phyloP scores from a whole-genome alignment of 2,797 vertebrate species.

The Arctocebus calabarensis region DNA sequence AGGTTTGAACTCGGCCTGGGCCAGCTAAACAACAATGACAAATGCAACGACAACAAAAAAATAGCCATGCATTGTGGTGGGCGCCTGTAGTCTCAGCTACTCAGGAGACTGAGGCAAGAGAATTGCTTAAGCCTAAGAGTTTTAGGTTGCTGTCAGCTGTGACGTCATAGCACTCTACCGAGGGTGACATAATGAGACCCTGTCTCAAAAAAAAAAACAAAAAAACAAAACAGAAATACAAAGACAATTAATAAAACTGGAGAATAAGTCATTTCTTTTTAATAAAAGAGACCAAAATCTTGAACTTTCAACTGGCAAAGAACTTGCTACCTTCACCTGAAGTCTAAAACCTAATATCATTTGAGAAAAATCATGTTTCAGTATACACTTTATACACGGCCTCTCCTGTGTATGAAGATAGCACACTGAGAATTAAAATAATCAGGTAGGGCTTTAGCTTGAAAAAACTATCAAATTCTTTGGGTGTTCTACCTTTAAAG shows the following conservation, averaged over 20 bases:
- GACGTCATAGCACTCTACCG: too few species aligned
- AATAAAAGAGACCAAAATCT: slow-evolving; percentile 1
- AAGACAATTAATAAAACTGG: background rate
- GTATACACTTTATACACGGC: background rate
- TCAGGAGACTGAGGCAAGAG: too few species aligned
- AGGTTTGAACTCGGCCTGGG: too few species aligned
- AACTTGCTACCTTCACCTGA: background rate
- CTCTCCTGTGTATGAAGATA: background rate
- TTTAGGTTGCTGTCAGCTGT: too few species aligned
- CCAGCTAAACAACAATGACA: too few species aligned
- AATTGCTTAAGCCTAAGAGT: too few species aligned
- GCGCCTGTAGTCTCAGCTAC: too few species aligned
- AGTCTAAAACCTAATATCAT: background rate
- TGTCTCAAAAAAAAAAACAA: too few species aligned
- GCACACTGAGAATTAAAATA: background rate
- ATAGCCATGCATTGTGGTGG: too few species aligned
- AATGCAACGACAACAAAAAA: too few species aligned
- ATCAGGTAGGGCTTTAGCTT: background rate
- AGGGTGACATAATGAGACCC: too few species aligned
- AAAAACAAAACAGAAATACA: background rate
- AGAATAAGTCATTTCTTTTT: background rate
- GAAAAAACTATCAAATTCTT: slow-evolving; percentile 8
- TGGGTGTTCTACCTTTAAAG: slow-evolving; percentile 26
- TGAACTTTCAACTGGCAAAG: background rate
- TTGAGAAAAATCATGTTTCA: slow-evolving; percentile 29